Evolutionary conservation across 2,113 vertebrate species (phyloP), one percentile per base, ranked within the genome.

Genomic region (Nymphicus hollandicus): DNA sequence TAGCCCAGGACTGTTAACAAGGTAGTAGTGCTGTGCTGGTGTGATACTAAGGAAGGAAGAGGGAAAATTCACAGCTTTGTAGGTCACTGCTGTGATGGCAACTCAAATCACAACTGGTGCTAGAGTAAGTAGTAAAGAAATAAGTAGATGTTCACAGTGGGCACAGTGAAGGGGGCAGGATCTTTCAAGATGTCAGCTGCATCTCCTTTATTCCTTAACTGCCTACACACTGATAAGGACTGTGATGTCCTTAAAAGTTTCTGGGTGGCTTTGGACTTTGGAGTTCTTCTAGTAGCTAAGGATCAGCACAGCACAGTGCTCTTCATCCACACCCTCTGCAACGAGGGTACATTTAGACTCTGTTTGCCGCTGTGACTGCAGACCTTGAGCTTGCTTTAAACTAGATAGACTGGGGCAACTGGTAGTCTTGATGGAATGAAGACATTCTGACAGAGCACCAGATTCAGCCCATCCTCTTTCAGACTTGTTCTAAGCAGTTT

Each of bases 381-480:
- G 44, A 66, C 37, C 58, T 61, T 3, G 3, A 78, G 79, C 50
- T 74, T 35, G 79, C 72, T 93, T 81, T 83, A 53, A 87, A 68
- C 56, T 68, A 43, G 72, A 80, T 52, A 24, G 91, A 91, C 88
- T 81, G 94, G 69, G 90, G 19, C 17, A 84, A 22, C 80, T 74
- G 80, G 86, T 86, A 61, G 60, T 83, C 77, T 81, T 79, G 64
- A 31, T 50, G 58, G 55, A 78, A 71, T 15, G 17, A 44, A 69
- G 69, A 81, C 39, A 27, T 56, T 93, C 76, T 81, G 82, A 71
- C 29, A 20, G 79, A 90, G 80, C 68, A 50, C 11, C 13, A 20
- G 50, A 7, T 49, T 65, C 43, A 82, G 29, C 61, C 16, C 56
- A 5, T 76, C 60, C 69, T 80, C 17, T 1, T 68, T 93, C 58